Conservation (phyloP, 2,797 vertebrate genomes). For the Neomorphus geoffroyi region DNA sequence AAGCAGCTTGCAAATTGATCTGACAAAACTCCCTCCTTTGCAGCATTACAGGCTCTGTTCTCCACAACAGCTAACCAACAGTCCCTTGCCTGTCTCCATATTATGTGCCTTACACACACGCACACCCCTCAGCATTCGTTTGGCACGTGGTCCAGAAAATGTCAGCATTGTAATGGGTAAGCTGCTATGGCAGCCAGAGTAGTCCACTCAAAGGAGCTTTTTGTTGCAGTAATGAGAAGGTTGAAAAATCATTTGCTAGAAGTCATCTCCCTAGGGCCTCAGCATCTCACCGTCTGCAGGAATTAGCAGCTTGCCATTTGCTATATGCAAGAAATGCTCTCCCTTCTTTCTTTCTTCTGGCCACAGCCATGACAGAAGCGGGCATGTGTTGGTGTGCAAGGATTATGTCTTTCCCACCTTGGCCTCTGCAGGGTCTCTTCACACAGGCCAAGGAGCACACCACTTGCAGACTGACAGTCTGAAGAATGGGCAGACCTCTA, state of each 20-base stretch:
- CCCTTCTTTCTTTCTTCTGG: not conserved
- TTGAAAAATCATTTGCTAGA: slow-evolving; percentile 40
- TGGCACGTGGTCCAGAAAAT: slow-evolving; percentile 59
- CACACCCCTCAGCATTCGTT: not conserved
- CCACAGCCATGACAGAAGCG: not conserved
- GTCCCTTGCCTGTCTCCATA: not conserved
- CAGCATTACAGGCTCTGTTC: not conserved
- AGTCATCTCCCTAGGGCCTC: slow-evolving; percentile 48
- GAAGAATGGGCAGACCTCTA: not conserved
- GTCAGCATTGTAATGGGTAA: slow-evolving; percentile 59
- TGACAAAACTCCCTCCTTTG: slow-evolving; percentile 3
- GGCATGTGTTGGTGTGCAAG: not conserved
- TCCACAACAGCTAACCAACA: not conserved
- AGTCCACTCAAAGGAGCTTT: slow-evolving; percentile 58
- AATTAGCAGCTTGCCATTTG: slow-evolving; percentile 49
- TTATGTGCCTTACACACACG: not conserved
- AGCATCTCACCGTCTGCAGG: slow-evolving; percentile 35
- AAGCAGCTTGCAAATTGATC: slow-evolving; percentile 21
- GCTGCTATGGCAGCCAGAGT: slow-evolving; percentile 40
- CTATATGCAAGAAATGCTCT: slow-evolving; percentile 20
- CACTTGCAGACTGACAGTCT: not conserved
- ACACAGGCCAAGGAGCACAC: not conserved
- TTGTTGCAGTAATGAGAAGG: slow-evolving; percentile 53
- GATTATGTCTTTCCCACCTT: not conserved
- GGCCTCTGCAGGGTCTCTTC: not conserved